These are phyloP conservation scores for Labeo rohita DNA, from an alignment of 2,113 vertebrate species.

Conservation along the genomic window DNA sequence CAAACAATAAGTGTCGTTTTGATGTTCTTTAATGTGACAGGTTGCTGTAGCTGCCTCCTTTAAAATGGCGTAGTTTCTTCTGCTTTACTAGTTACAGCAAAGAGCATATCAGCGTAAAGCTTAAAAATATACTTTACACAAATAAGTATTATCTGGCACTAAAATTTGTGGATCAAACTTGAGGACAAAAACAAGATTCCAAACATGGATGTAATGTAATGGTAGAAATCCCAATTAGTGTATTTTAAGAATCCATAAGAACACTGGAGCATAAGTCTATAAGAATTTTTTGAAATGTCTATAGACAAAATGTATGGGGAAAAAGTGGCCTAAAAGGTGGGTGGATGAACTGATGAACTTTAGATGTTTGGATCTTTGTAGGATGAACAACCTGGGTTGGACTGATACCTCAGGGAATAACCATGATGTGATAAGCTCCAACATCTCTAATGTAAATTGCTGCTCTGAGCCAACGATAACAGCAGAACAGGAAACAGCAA, in stretches of 20 bases:
- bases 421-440: neutral
- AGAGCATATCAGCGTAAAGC: neutral
- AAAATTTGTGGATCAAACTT: neutral
- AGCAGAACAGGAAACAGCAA: neutral
- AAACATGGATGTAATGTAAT: neutral
- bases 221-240: neutral
- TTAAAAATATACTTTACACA: neutral
- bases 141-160: neutral
- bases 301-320: neutral
- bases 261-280: too few species aligned
- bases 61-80: neutral
- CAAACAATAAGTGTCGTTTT: too few species aligned
- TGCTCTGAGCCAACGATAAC: constrained; percentile 15
- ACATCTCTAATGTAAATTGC: constrained; percentile 26
- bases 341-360: neutral
- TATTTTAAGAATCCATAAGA: neutral
- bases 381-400: neutral
- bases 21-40: neutral
- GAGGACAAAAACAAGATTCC: neutral
- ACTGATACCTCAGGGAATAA: neutral
- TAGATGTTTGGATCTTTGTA: neutral
- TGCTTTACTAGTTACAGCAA: neutral
- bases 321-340: neutral
- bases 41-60: neutral
- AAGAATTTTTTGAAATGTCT: neutral